Evolutionary conservation across 2,797 vertebrate genomes (phyloP).

Genomic region (Coccyzus lansbergi): DNA sequence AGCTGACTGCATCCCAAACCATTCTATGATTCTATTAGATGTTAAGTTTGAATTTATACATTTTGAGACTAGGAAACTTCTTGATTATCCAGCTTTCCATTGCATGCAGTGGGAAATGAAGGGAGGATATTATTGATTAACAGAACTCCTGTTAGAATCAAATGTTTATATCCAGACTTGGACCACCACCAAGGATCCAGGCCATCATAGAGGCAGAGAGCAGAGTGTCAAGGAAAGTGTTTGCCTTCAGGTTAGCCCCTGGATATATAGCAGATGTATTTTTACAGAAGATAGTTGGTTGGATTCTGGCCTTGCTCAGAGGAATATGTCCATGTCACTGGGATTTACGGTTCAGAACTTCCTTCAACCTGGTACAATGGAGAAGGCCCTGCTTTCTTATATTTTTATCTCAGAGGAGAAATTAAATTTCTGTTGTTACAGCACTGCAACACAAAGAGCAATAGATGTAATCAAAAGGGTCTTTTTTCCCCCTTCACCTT

Average conservation of each 20-base stretch:
- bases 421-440: slow-evolving; percentile 1
- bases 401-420: neutral
- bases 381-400: neutral
- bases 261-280: neutral
- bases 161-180: neutral
- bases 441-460: neutral
- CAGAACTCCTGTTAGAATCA: neutral
- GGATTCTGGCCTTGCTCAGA: neutral
- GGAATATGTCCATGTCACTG: neutral
- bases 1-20: neutral
- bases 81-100: neutral
- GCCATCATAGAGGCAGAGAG: neutral
- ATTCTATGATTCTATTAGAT: no score
- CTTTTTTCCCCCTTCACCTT: neutral
- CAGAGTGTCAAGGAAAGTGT: neutral
- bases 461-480: slow-evolving; percentile 15
- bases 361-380: neutral
- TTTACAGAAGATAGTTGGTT: neutral
- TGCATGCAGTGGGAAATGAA: neutral
- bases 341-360: slow-evolving; percentile 3
- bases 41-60: neutral
- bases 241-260: neutral
- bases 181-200: neutral
- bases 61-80: neutral
- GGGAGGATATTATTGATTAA: neutral